Evolutionary conservation across 1,140 invertebrate genomes (phyloP).

Genomic region (Hyles euphorbiae): DNA sequence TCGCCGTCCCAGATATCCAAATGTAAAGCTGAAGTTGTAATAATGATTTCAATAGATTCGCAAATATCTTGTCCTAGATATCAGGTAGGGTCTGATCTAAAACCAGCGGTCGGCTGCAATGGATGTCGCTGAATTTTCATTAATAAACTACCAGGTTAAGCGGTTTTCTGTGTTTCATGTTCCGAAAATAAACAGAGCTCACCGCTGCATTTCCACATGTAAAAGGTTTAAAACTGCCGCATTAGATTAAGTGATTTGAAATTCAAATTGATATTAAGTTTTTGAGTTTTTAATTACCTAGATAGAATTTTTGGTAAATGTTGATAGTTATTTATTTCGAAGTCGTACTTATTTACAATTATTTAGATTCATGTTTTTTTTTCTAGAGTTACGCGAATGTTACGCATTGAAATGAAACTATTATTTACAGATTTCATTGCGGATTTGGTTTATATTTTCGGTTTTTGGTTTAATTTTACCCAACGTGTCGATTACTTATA

Average conservation of each 20-base stretch:
- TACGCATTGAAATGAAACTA: too few species aligned
- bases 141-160: constrained; percentile 67
- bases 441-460: too few species aligned
- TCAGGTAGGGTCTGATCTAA: constrained; percentile 48
- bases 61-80: constrained; percentile 70
- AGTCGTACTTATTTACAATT: too few species aligned
- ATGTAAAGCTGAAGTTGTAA: constrained; percentile 1
- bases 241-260: constrained; percentile 15
- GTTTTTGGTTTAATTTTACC: too few species aligned
- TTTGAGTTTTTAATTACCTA: background rate
- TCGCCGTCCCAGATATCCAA: background rate
- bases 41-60: constrained; percentile 9
- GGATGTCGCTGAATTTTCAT: constrained; percentile 70
- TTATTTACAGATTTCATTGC: too few species aligned
- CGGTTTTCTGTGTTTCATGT: constrained; percentile 65
- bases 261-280: background rate
- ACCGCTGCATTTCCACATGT: constrained; percentile 37
- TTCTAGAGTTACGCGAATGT: too few species aligned
- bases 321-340: too few species aligned
- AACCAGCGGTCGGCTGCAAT: constrained; percentile 45
- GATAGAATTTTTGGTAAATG: too few species aligned
- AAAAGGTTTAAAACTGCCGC: constrained; percentile 27
- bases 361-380: too few species aligned
- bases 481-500: too few species aligned
- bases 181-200: constrained; percentile 41